Evolutionary conservation across 2,113 vertebrate genomes (phyloP), one percentile per base, ranked within the genome.

Genomic region (Fulica atra): DNA sequence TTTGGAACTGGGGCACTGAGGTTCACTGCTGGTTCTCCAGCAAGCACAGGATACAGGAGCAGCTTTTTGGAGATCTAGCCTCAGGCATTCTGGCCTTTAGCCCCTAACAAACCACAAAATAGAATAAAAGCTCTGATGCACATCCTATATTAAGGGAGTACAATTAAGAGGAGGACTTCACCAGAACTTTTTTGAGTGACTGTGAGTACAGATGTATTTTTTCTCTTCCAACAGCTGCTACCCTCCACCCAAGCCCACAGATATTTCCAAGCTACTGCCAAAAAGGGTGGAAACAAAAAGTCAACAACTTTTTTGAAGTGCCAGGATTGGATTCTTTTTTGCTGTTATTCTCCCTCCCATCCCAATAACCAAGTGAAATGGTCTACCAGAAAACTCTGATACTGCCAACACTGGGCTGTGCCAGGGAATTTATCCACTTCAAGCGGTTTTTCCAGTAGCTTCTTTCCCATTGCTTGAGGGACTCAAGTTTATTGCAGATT

Each of bases 1-100:
- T 60, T n/a, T 0, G 0, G 60, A 61, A 84, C 16, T 50, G 31
- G 8, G 23, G n/a, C 65, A 60, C 5, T 23, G 33, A 10, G 23
- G 29, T 15, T 86, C 17, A 20, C 19, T 40, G 21, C 25, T 63
- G n/a, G 21, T 5, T 89, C 48, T 33, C 38, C 36, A 82, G 48
- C 50, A 76, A 85, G 24, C 31, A 48, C 0, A 3, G 56, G 40
- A 50, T 29, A 81, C 2, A 40, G 57, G 5, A 80, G 42, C 16
- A 81, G 64, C 54, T 86, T 69, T 73, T 54, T 0, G 6, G 42
- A 60, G 36, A 70, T n/a, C 71, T 87, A 9, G 48, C 16, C n/a
- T 59, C 51, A 88, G 60, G n/a, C 54, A 25, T 60, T 76, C 63
- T 59, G 56, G 42, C 69, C 36, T 66, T 72, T 20, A 65, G 38